Evolutionary conservation across 2,113 vertebrate species (phyloP), one percentile per base, ranked within the genome.

Genomic region (Apistogramma diplotaenia): DNA sequence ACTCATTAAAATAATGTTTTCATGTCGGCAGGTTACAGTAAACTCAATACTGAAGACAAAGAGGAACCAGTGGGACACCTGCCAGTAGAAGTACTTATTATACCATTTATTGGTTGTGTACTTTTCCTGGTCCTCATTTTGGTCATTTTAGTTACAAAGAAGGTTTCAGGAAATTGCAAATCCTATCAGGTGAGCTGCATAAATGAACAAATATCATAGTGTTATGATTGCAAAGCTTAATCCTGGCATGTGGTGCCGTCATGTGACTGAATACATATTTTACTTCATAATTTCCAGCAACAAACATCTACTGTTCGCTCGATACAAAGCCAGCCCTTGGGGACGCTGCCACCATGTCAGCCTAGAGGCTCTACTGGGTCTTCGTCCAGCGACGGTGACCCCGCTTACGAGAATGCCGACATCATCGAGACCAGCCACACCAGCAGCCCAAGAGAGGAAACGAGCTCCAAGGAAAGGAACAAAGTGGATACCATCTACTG

Each of bases 321-420:
- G 3, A 65, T 57, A 56, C 33, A 55, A 23, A 84, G 25, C 12
- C 77, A 78, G 56, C 46, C 21, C 7, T 2, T 23, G 19, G 83
- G 81, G n/a, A 23, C 5, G 1, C 56, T 49, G 15, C 18, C 23
- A 40, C 80, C 2, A 1, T 10, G 27, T 21, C 18, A 18, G 15
- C 25, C 8, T 0, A 85, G 85, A 35, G 9, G 1, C 51, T 90
- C 83, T 0, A 31, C 79, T 0, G 13, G 2, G 0, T 85, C 74
- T 40, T 84, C 82, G 0, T 87, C 80, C 29, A 59, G 31, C 53
- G 40, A 65, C 5, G 29, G 58, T 2, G 85, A 91, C 3, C 56
- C 11, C 2, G 15, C 37, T 1, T 92, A 92, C 49, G 89, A 90
- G 65, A 92, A 91, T 0, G 31, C 87, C 15, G 77, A 79, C 1